Percentiles rank a stretch among this genome's conserved stretches.
Evolutionary conservation across 2,888 invertebrate genomes (phyloP).

Genomic region (Capitulum mitella): DNA sequence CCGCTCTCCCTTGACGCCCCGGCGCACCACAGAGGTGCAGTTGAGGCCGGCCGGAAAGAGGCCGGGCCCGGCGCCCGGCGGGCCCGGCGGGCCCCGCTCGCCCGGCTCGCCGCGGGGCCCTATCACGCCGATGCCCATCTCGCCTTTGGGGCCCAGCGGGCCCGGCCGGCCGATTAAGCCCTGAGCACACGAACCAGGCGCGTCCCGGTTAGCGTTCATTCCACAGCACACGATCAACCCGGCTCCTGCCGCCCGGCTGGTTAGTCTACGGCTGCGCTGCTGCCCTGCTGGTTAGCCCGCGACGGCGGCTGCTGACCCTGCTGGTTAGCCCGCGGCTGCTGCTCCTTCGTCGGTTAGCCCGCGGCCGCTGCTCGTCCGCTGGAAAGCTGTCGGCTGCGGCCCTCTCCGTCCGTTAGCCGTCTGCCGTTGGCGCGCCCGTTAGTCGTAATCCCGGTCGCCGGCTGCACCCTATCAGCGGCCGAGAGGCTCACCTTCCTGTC

Average conservation of each 20-base stretch:
- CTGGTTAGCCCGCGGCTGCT: constrained; percentile 45
- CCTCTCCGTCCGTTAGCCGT: constrained; percentile 36
- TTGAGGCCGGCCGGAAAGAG: neutral
- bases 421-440: neutral
- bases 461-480: constrained; percentile 35
- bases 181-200: constrained; percentile 24
- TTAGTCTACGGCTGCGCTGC: constrained; percentile 33
- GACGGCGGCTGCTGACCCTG: constrained; percentile 40
- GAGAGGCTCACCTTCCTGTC: neutral
- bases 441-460: constrained; percentile 1
- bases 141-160: constrained; percentile 55
- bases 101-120: constrained; percentile 55
- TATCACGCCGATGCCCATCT: constrained; percentile 43
- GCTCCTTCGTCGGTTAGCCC: constrained; percentile 39
- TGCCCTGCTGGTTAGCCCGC: constrained; percentile 34
- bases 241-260: constrained; percentile 21
- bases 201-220: neutral
- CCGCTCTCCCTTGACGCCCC: neutral
- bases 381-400: constrained; percentile 38
- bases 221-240: neutral
- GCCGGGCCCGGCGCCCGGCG: neutral
- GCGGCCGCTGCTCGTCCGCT: constrained; percentile 37
- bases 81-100: constrained; percentile 44
- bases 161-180: constrained; percentile 37
- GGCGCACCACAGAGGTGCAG: neutral